Evolutionary conservation across 2,888 invertebrate genomes (phyloP).

Genomic region (Halictus quadricinctus): DNA sequence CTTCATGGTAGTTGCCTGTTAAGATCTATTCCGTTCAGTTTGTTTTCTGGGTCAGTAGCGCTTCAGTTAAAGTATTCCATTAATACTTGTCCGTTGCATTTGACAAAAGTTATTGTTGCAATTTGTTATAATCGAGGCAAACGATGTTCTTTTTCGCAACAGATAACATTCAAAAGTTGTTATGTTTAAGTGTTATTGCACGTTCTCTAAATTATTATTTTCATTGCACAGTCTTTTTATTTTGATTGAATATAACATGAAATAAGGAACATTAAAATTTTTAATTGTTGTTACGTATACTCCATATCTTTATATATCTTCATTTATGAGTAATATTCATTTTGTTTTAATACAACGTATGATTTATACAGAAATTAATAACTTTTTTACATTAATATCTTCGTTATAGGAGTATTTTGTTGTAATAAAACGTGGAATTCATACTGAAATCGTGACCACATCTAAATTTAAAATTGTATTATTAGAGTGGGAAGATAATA

Average conservation of each 20-base stretch:
- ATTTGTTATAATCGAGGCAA: neutral
- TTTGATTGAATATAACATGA: too few species aligned
- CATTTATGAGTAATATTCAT: neutral
- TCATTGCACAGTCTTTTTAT: too few species aligned
- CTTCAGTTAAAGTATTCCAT: constrained; percentile 24
- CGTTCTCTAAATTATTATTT: too few species aligned
- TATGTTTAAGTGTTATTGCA: too few species aligned
- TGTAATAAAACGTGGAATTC: neutral
- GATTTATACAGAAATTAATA: too few species aligned
- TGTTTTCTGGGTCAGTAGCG: constrained; percentile 52
- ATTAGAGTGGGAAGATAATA: neutral
- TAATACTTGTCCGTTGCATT: constrained; percentile 28
- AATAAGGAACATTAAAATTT: too few species aligned
- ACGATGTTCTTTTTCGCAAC: neutral
- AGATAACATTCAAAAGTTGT: too few species aligned
- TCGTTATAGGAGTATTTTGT: neutral
- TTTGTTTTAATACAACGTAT: neutral
- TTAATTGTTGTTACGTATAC: too few species aligned
- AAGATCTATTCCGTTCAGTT: constrained; percentile 42
- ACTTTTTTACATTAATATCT: neutral
- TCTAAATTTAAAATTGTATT: constrained; percentile 25
- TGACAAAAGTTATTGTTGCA: neutral
- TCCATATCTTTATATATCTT: neutral
- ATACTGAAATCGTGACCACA: neutral
- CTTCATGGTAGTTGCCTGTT: constrained; percentile 25